phyloP scores from a whole-genome alignment of 2,888 invertebrate genomes.

The Drosophila nigritarsus region DNA sequence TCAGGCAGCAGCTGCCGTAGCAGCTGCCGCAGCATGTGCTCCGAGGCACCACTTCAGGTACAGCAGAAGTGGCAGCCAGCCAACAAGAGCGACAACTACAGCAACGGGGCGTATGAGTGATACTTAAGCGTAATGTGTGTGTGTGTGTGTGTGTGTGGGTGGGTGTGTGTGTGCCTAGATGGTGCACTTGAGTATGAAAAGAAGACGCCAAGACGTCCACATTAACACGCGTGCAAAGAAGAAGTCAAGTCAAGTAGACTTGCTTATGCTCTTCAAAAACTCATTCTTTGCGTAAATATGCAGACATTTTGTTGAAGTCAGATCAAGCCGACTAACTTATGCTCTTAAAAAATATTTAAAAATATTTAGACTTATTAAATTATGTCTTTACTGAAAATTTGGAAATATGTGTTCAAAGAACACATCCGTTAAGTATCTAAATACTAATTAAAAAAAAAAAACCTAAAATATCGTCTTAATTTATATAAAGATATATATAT shows the following conservation, averaged over 20 bases:
- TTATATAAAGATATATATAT: not conserved
- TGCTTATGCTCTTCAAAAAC: conserved; percentile 9
- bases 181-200: conserved; percentile 66
- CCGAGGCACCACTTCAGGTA: conserved; percentile 59
- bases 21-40: conserved; percentile 23
- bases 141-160: conserved; percentile 6
- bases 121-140: conserved; percentile 61
- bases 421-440: not conserved
- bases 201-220: conserved; percentile 61
- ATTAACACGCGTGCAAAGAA: conserved; percentile 43
- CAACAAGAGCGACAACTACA: conserved; percentile 31
- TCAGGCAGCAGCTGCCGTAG: conserved; percentile 29
- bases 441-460: no score
- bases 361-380: no score
- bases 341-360: not conserved
- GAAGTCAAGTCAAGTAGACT: conserved; percentile 8
- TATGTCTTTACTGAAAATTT: not conserved
- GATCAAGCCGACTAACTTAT: conserved; percentile 9
- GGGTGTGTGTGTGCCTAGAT: conserved; percentile 54
- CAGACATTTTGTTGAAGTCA: no score
- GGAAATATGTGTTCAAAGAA: no score
- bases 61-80: conserved; percentile 40
- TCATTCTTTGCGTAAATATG: no score
- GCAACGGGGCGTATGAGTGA: conserved; percentile 73
- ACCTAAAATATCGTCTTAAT: not conserved